Percentiles rank a stretch among this genome's conserved stretches.
Evolutionary conservation across 2,888 invertebrate species (phyloP).

Genomic region (Cataglyphis albicans): DNA sequence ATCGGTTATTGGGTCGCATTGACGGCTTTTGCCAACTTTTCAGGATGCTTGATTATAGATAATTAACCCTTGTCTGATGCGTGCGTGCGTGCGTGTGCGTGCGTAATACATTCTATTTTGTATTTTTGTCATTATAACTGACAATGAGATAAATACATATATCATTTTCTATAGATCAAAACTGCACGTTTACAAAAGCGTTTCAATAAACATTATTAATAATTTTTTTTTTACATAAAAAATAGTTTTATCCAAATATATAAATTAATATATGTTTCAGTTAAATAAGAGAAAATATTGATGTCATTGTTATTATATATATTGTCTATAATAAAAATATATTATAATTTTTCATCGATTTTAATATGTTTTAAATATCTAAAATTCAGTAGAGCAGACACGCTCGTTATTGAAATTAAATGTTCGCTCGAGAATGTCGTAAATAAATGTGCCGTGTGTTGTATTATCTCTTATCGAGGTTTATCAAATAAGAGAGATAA

Average conservation of each 20-base stretch:
- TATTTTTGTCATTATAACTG: neutral
- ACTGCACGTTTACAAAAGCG: neutral
- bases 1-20: conserved; percentile 15
- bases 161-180: neutral
- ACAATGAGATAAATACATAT: neutral
- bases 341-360: neutral
- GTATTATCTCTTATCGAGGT: conserved; percentile 10
- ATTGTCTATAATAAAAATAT: neutral
- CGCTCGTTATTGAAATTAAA: conserved; percentile 26
- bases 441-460: conserved; percentile 19
- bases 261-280: neutral
- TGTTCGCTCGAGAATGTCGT: conserved; percentile 3
- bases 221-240: neutral
- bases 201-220: conserved; percentile 2
- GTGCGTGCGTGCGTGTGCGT: too few species aligned
- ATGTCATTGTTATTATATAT: neutral
- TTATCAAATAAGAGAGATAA: conserved; percentile 53
- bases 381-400: conserved; percentile 8
- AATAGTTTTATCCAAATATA: neutral
- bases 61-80: neutral
- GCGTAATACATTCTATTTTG: neutral
- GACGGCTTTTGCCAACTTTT: neutral
- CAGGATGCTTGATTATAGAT: neutral
- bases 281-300: neutral
- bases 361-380: neutral